These are phyloP conservation scores for Drosophila truncata DNA, from an alignment of 1,140 invertebrate species.

Conservation along the genomic window DNA sequence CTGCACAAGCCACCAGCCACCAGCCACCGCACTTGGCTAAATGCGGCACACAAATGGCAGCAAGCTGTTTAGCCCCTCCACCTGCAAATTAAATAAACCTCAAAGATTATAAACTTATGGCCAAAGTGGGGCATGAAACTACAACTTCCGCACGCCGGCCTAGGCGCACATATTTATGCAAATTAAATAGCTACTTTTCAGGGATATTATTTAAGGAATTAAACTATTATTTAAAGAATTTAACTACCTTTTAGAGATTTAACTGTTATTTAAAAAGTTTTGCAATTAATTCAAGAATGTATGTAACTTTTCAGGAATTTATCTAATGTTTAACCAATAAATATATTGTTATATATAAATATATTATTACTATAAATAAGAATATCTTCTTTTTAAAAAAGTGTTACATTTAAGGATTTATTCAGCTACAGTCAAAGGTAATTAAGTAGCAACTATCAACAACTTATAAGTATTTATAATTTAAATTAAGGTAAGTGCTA, in stretches of 20 bases:
- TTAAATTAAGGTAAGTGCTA: background rate
- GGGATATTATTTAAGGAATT: background rate
- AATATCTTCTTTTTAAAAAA: too few relatives aligned
- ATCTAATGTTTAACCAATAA: too few relatives aligned
- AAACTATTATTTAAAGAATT: background rate
- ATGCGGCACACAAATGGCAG: slow-evolving; percentile 24
- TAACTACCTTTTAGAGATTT: background rate
- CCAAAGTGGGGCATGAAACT: slow-evolving; percentile 20
- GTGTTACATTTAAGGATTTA: background rate
- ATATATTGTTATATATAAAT: too few relatives aligned
- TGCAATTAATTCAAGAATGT: background rate
- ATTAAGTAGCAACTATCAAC: slow-evolving; percentile 15
- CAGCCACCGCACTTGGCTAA: slow-evolving; percentile 21
- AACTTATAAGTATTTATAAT: slow-evolving; percentile 5
- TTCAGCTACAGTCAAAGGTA: slow-evolving; percentile 21
- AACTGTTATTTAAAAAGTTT: background rate
- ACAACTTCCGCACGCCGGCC: background rate
- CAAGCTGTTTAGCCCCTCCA: slow-evolving; percentile 39
- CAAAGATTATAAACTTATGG: slow-evolving; percentile 46
- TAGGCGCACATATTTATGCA: background rate
- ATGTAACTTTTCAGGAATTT: background rate
- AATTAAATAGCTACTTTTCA: background rate
- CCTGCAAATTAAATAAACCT: slow-evolving; percentile 55
- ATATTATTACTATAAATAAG: background rate
- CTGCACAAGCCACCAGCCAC: slow-evolving; percentile 12